Evolutionary conservation across 2,797 vertebrate species (phyloP).

Genomic region (Argya squamiceps): DNA sequence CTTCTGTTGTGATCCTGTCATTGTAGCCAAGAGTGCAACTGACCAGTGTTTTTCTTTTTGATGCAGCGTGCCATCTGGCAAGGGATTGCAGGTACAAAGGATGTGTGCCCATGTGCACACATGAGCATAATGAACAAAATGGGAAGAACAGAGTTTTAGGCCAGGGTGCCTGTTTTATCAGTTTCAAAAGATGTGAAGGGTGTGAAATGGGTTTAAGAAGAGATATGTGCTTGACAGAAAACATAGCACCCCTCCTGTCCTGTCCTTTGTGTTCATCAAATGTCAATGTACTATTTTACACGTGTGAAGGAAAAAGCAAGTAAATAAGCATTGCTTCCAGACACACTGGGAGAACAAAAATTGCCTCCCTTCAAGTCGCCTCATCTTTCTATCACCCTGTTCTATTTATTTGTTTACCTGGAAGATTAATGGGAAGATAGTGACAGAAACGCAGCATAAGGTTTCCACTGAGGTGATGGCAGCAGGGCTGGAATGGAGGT

Average conservation of each 20-base stretch:
- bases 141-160: background rate
- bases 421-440: constrained; percentile 29
- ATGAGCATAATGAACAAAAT: background rate
- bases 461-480: background rate
- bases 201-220: background rate
- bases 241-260: background rate
- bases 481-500: background rate
- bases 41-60: background rate
- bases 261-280: background rate
- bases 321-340: background rate
- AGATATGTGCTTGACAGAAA: background rate
- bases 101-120: background rate
- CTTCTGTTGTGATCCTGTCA: background rate
- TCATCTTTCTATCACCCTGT: constrained; percentile 6
- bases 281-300: background rate
- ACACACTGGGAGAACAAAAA: background rate
- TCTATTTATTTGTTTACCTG: constrained; percentile 43
- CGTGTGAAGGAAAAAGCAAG: background rate
- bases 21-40: background rate
- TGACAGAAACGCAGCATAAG: background rate
- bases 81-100: background rate
- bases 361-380: background rate
- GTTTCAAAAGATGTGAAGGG: background rate
- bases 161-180: background rate
- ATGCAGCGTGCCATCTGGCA: background rate